A percentile compares a stretch with the other conserved stretches of the same genome.
These are phyloP conservation scores for Micromys minutus DNA, from an alignment of 2,113 vertebrate genomes.

Conservation along the genomic window DNA sequence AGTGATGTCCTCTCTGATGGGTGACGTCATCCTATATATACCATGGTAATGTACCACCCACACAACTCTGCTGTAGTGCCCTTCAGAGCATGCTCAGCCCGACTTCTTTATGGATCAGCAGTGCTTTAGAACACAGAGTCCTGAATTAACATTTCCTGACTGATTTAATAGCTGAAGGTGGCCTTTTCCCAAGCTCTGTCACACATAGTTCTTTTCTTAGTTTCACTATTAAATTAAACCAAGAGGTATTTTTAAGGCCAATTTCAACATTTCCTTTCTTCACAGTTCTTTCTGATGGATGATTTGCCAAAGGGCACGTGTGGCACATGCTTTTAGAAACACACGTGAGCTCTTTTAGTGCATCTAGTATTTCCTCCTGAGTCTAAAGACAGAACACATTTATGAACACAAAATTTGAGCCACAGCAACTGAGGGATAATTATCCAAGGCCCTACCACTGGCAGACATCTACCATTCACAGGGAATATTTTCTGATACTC, in stretches of 20 bases:
- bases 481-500: background rate
- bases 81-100: background rate
- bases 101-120: background rate
- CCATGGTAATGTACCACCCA: too few species aligned
- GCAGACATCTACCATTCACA: background rate
- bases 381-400: slow-evolving; percentile 6
- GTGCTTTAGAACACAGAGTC: background rate
- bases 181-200: background rate
- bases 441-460: background rate
- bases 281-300: background rate
- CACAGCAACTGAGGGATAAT: background rate
- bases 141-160: background rate
- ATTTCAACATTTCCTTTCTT: background rate
- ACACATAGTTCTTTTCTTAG: background rate
- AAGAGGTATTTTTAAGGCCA: background rate
- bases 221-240: background rate
- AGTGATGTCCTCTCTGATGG: background rate
- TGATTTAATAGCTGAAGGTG: background rate
- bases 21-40: too few species aligned
- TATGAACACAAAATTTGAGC: slow-evolving; percentile 22
- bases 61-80: background rate
- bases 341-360: background rate
- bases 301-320: background rate
- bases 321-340: background rate
- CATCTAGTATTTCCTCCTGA: background rate